Evolutionary conservation across 2,888 invertebrate genomes (phyloP).

Genomic region (Lysandra coridon): DNA sequence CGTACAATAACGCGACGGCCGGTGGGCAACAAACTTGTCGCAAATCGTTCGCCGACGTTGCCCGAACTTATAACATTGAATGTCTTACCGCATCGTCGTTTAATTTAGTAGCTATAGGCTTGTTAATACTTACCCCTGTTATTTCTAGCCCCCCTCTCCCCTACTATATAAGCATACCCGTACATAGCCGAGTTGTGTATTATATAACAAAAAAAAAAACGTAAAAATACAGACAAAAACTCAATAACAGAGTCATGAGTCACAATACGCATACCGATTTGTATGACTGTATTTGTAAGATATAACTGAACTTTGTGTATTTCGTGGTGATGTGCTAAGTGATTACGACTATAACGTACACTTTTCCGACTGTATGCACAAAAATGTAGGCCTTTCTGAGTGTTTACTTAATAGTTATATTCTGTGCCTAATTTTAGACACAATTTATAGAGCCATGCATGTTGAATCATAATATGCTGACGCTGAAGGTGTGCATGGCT

Average conservation of each 20-base stretch:
- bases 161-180: too few species aligned
- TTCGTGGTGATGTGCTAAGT: background rate
- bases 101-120: too few species aligned
- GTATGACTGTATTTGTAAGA: background rate
- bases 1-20: too few species aligned
- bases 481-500: too few species aligned
- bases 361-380: background rate
- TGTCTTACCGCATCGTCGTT: too few species aligned
- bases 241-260: background rate
- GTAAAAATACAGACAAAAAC: background rate
- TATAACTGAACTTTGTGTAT: conserved; percentile 2
- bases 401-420: background rate
- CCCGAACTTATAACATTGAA: too few species aligned
- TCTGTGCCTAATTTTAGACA: background rate
- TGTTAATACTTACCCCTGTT: too few species aligned
- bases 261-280: conserved; percentile 3
- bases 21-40: too few species aligned
- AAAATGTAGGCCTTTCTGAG: background rate
- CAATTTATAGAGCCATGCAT: background rate
- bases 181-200: too few species aligned
- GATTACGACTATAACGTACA: background rate
- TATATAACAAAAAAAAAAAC: background rate
- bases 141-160: too few species aligned
- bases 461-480: too few species aligned
- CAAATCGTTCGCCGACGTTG: too few species aligned